Percentiles rank a stretch among this genome's conserved stretches.
Evolutionary conservation across 2,113 vertebrate species (phyloP).

Genomic region (Muntiacus muntjak): DNA sequence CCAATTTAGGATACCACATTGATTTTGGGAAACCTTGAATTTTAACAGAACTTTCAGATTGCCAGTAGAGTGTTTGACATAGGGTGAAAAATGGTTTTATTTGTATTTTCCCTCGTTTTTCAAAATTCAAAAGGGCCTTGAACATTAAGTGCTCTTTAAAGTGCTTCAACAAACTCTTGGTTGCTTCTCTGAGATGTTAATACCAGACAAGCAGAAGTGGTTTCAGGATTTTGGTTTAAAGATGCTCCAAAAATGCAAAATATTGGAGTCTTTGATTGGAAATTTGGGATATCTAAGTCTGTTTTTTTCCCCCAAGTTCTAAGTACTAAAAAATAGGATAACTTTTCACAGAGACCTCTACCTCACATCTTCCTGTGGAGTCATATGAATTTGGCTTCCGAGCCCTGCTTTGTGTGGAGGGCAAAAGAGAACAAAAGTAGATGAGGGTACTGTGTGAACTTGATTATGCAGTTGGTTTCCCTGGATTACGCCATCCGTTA

Average conservation of each 20-base stretch:
- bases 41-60: background rate
- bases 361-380: background rate
- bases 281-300: background rate
- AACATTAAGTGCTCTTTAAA: background rate
- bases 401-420: background rate
- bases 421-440: background rate
- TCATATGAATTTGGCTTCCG: background rate
- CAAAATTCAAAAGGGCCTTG: background rate
- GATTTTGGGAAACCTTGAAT: background rate
- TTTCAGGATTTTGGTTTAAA: background rate
- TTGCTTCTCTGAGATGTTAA: background rate
- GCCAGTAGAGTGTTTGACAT: background rate
- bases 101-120: background rate
- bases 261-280: background rate
- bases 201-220: background rate
- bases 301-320: background rate
- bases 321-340: background rate
- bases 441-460: background rate
- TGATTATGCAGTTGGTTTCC: rapidly evolving
- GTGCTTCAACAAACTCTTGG: background rate
- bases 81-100: background rate
- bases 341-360: background rate
- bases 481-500: background rate
- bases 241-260: background rate
- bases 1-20: background rate